Evolutionary conservation across 2,797 vertebrate species (phyloP).

Genomic region (Tapirus indicus): DNA sequence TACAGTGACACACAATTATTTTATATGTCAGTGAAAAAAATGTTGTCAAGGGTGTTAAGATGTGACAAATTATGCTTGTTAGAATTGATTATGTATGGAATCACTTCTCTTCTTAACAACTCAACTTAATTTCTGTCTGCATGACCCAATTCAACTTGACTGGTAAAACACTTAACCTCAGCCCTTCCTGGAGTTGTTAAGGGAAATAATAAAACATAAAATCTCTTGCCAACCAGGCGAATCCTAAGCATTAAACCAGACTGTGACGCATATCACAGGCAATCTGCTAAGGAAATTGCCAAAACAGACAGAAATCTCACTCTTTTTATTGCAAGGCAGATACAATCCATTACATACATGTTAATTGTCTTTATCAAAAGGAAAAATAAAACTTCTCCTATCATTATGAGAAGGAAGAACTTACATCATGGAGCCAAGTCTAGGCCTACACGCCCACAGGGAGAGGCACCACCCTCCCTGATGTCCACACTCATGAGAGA

Average conservation of each 20-base stretch:
- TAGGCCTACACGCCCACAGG: not conserved
- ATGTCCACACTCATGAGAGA: not conserved
- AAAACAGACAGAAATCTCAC: not conserved
- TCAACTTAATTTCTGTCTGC: not conserved
- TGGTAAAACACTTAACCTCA: not conserved
- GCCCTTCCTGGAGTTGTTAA: not conserved
- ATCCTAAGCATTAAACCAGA: not conserved
- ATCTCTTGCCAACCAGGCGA: not conserved
- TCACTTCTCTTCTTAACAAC: not conserved
- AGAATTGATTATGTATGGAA: not conserved
- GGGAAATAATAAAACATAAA: conserved; percentile 36
- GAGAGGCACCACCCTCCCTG: not conserved
- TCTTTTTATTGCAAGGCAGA: not conserved
- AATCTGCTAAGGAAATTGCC: not conserved
- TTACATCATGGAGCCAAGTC: not conserved
- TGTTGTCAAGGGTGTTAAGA: not conserved
- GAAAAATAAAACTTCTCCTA: not conserved
- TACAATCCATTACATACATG: not conserved
- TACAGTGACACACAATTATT: not conserved
- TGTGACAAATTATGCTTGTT: not conserved
- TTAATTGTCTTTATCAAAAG: not conserved
- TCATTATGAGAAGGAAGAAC: not conserved
- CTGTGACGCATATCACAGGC: not conserved
- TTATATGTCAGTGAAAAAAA: not conserved
- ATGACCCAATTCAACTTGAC: not conserved